These are phyloP conservation scores for Luehdorfia chinensis DNA, from an alignment of 1,140 invertebrate species.

Conservation along the genomic window DNA sequence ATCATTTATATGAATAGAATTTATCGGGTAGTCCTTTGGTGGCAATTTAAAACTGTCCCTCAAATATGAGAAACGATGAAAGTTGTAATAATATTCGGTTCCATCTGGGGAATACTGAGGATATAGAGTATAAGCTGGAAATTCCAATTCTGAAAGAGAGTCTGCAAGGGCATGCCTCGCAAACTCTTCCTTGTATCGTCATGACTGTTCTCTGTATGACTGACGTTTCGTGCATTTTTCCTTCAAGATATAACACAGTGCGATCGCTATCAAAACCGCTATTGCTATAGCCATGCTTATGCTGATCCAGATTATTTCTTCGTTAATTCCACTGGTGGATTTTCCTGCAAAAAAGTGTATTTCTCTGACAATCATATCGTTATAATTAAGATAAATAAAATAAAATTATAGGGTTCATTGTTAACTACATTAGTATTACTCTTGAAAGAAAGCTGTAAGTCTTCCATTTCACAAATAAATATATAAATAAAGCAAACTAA, in stretches of 20 bases:
- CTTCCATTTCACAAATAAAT: too few species aligned
- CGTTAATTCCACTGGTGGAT: slow-evolving; percentile 88
- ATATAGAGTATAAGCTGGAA: slow-evolving; percentile 63
- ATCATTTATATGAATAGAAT: slow-evolving; percentile 37
- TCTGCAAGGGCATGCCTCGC: slow-evolving; percentile 60
- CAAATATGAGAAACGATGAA: slow-evolving; percentile 66
- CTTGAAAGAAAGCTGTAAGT: too few species aligned
- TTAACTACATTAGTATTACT: too few species aligned
- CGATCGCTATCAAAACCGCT: slow-evolving; percentile 86
- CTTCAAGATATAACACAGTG: slow-evolving; percentile 86
- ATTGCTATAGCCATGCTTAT: slow-evolving; percentile 91
- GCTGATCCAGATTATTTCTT: slow-evolving; percentile 91
- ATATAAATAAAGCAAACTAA: too few species aligned
- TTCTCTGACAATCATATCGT: too few species aligned
- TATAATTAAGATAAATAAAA: too few species aligned
- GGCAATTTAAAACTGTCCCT: slow-evolving; percentile 61
- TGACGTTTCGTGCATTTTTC: slow-evolving; percentile 87
- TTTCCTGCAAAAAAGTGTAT: slow-evolving; percentile 76
- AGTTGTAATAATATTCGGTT: slow-evolving; percentile 69
- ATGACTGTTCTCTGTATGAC: slow-evolving; percentile 85
- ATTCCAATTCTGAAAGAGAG: slow-evolving; percentile 54
- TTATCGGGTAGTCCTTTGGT: slow-evolving; percentile 47
- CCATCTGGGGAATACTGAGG: slow-evolving; percentile 67
- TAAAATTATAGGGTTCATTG: too few species aligned
- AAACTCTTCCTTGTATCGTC: slow-evolving; percentile 75